Conservation (phyloP, 2,888 invertebrate genomes). For the Abscondita cerata region DNA sequence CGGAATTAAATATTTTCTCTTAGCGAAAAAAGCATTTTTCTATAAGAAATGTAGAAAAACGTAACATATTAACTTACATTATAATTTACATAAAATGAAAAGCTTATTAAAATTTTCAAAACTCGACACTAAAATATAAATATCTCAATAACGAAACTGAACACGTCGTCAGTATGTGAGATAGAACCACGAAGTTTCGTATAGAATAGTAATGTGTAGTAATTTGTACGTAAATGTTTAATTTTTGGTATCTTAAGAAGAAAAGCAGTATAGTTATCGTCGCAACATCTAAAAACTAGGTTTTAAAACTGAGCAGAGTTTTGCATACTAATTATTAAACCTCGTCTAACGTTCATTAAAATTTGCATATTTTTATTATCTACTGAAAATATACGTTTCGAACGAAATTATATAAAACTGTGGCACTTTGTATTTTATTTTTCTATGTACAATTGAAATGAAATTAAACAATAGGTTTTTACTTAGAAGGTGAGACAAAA, state of each 20-base stretch:
- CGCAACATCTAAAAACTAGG: constrained; percentile 42
- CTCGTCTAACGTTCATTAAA: constrained; percentile 45
- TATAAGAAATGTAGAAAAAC: no score
- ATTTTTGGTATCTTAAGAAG: constrained; percentile 48
- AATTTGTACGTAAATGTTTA: constrained; percentile 50
- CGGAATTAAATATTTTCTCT: no score
- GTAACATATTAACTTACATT: background rate
- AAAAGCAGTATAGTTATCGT: constrained; percentile 50
- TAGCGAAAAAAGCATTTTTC: no score
- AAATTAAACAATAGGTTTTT: no score
- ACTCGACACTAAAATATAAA: constrained; percentile 25
- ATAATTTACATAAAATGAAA: constrained; percentile 3
- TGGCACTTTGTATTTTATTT: no score
- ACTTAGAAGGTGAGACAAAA: no score
- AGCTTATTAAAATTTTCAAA: constrained; percentile 20
- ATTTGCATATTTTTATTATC: constrained; percentile 44
- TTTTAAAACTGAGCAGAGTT: constrained; percentile 46
- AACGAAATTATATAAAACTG: no score
- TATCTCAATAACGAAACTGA: constrained; percentile 35
- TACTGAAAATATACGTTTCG: constrained; percentile 21
- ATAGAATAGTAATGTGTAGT: constrained; percentile 38
- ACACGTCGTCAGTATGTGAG: constrained; percentile 45
- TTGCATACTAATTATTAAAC: constrained; percentile 48
- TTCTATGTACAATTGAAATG: no score
- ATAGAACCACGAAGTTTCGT: constrained; percentile 27